These are phyloP conservation scores for Pimpla rufipes DNA, from an alignment of 2,888 invertebrate species.

Conservation along the genomic window DNA sequence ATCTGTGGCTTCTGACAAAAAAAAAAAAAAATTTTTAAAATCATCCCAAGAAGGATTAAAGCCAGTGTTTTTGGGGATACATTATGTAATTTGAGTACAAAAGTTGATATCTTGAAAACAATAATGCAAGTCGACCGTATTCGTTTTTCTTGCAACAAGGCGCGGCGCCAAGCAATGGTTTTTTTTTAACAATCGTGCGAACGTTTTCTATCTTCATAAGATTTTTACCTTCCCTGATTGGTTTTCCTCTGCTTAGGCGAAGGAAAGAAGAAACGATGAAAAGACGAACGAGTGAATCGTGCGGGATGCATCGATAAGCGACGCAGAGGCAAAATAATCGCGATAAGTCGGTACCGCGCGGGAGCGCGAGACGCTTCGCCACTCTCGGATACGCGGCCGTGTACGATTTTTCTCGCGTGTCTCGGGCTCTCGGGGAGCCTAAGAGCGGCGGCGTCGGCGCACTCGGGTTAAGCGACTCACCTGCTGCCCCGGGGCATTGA, in stretches of 20 bases:
- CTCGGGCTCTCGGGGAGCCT: constrained; percentile 26
- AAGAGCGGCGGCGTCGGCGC: constrained; percentile 12
- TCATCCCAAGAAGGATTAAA: too few relatives aligned
- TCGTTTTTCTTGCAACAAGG: too few relatives aligned
- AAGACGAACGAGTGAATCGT: constrained; percentile 43
- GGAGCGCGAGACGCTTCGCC: constrained; percentile 18
- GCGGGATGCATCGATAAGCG: constrained; percentile 53
- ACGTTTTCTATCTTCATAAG: too few relatives aligned
- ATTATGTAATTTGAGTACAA: too few relatives aligned
- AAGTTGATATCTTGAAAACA: too few relatives aligned
- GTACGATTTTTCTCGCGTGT: constrained; percentile 58
- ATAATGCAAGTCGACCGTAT: too few relatives aligned
- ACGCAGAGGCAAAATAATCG: constrained; percentile 18
- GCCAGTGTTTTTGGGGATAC: too few relatives aligned
- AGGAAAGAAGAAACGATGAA: not conserved
- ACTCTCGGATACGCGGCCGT: constrained; percentile 8
- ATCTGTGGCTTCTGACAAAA: too few relatives aligned
- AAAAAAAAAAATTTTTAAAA: too few relatives aligned
- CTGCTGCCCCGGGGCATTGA: constrained; percentile 65
- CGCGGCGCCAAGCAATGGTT: too few relatives aligned
- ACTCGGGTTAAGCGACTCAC: constrained; percentile 50
- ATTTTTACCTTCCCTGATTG: too few relatives aligned
- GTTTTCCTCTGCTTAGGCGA: not conserved
- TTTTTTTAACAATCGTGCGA: not conserved
- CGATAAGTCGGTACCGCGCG: constrained; percentile 32